These are phyloP conservation scores for Cichladusa arquata DNA, from an alignment of 2,113 vertebrate genomes.

Conservation along the genomic window DNA sequence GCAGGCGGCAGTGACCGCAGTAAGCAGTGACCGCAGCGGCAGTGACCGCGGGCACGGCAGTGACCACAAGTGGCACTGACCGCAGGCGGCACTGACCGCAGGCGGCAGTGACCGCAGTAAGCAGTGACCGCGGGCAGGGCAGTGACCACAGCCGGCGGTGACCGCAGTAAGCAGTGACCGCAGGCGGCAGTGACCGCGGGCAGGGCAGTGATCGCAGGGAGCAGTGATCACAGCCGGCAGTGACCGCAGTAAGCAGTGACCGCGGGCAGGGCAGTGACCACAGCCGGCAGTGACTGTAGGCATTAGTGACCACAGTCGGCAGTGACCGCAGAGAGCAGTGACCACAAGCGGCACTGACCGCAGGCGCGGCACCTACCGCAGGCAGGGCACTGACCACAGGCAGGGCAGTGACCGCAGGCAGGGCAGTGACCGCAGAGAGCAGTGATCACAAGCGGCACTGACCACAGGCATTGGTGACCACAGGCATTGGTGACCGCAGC, in stretches of 20 bases:
- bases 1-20: too few species aligned
- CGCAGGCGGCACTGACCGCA: too few species aligned
- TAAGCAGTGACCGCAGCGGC: background rate
- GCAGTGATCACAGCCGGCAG: background rate
- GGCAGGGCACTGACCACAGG: background rate
- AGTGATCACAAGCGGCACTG: too few species aligned
- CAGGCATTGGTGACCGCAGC: background rate
- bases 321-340: too few species aligned
- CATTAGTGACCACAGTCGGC: too few species aligned
- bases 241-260: background rate
- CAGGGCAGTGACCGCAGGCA: background rate
- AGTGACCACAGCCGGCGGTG: too few species aligned
- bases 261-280: too few species aligned
- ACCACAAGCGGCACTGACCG: background rate
- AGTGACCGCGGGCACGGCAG: background rate
- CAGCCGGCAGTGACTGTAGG: background rate
- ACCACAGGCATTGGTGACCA: background rate
- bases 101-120: too few species aligned
- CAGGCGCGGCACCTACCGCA: too few species aligned
- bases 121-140: too few species aligned
- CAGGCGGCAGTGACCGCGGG: background rate
- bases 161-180: too few species aligned
- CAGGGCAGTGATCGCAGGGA: background rate
- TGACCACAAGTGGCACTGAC: too few species aligned
- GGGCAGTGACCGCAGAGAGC: background rate